These are phyloP conservation scores for Pseudotriccus pelzelni DNA, from an alignment of 2,797 vertebrate genomes.

Conservation along the genomic window DNA sequence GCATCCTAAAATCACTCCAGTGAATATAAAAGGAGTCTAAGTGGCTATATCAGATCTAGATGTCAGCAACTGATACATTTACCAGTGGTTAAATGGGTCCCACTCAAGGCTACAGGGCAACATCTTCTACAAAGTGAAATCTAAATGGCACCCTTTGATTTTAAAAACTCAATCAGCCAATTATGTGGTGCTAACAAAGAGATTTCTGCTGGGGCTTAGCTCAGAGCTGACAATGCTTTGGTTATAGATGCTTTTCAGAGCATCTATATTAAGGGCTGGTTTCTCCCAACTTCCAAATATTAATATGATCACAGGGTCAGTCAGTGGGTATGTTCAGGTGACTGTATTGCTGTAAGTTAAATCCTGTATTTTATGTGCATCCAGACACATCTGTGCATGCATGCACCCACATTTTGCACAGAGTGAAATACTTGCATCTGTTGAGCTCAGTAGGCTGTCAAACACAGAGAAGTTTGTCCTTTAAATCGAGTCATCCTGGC, in stretches of 20 bases:
- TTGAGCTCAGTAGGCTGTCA: background rate
- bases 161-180: background rate
- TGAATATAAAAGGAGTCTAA: background rate
- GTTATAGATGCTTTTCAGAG: background rate
- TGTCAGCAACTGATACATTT: background rate
- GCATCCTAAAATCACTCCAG: background rate
- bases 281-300: background rate
- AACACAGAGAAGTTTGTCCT: background rate
- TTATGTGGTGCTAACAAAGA: background rate
- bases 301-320: background rate
- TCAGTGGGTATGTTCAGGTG: accelerated
- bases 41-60: background rate
- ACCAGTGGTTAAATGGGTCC: background rate
- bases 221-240: background rate
- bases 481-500: background rate
- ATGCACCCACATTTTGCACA: background rate
- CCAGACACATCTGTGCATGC: background rate
- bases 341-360: accelerated
- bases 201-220: background rate
- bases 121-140: background rate
- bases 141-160: background rate
- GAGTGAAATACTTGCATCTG: background rate
- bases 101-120: background rate
- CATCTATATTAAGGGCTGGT: background rate
- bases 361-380: background rate